Conservation (phyloP, 92 coral and sea anemone genomes). For the Zoanthus solanderi region DNA sequence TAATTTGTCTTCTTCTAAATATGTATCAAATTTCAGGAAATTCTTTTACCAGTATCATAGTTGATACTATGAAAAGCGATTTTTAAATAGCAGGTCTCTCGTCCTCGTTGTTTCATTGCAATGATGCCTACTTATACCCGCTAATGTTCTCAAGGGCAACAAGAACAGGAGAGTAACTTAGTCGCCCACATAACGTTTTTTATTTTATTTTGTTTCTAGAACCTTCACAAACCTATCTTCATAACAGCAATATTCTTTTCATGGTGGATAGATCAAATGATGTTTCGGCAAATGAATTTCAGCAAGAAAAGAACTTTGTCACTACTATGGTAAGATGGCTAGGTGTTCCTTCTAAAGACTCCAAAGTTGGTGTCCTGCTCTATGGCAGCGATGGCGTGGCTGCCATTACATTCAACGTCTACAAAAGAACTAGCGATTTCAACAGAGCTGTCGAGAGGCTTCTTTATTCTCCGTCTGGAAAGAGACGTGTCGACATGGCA, state of each 20-base stretch:
- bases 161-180: no score
- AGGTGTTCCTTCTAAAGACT: slow-evolving; percentile 45
- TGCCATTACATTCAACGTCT: slow-evolving; percentile 37
- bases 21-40: no score
- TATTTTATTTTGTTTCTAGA: slow-evolving; percentile 3
- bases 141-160: not conserved
- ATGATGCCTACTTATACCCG: not conserved
- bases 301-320: slow-evolving; percentile 52
- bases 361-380: slow-evolving; percentile 57
- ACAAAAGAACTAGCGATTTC: slow-evolving; percentile 32
- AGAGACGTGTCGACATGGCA: slow-evolving; percentile 51
- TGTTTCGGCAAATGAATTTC: slow-evolving; percentile 44
- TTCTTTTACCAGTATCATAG: no score
- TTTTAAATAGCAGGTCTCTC: no score
- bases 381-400: slow-evolving; percentile 49
- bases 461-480: slow-evolving; percentile 52
- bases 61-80: no score
- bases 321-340: slow-evolving; percentile 45
- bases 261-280: slow-evolving; percentile 60
- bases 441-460: slow-evolving; percentile 59
- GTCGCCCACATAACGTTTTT: not conserved
- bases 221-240: not conserved
- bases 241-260: slow-evolving; percentile 43
- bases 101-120: no score
- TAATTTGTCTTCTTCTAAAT: no score